Evolutionary conservation across 2,113 vertebrate species (phyloP).

Genomic region (Lota lota): DNA sequence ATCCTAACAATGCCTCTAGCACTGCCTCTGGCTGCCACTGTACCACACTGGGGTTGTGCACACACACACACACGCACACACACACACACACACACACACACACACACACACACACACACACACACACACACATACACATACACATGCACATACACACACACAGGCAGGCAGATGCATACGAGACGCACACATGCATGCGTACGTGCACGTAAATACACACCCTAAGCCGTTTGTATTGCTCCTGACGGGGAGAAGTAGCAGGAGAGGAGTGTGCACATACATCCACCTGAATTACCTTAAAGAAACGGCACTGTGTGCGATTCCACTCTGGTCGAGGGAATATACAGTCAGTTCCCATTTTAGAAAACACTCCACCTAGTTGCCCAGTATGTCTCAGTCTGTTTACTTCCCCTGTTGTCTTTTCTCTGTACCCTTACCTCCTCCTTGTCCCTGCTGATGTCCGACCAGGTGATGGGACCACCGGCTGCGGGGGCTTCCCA

Average conservation of each 20-base stretch:
- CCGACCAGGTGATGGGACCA: too few species aligned
- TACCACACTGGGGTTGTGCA: slow-evolving; percentile 17
- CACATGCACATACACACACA: slow-evolving; percentile 1
- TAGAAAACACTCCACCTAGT: slow-evolving; percentile 43
- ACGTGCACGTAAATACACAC: neutral
- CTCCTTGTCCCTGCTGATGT: too few species aligned
- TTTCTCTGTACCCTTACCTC: too few species aligned
- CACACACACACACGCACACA: slow-evolving; percentile 10
- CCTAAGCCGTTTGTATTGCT: slow-evolving; percentile 39
- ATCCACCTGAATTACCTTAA: slow-evolving; percentile 56
- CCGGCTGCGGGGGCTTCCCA: too few species aligned
- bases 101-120: slow-evolving; percentile 28
- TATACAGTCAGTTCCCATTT: slow-evolving; percentile 59
- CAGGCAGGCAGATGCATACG: slow-evolving; percentile 4
- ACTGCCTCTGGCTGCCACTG: slow-evolving; percentile 56
- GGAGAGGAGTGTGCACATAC: slow-evolving; percentile 38
- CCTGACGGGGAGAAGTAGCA: slow-evolving; percentile 33
- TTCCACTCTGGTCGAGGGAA: slow-evolving; percentile 46
- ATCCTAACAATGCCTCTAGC: slow-evolving; percentile 61
- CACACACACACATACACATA: slow-evolving; percentile 17
- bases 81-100: slow-evolving; percentile 6
- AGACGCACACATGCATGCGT: neutral
- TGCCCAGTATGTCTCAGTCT: slow-evolving; percentile 16
- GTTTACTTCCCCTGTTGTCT: neutral
- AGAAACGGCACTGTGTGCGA: slow-evolving; percentile 41